Percentiles rank a stretch among this genome's conserved stretches.
Evolutionary conservation across 2,113 vertebrate genomes (phyloP).

Genomic region (Toxotes jaculatrix): DNA sequence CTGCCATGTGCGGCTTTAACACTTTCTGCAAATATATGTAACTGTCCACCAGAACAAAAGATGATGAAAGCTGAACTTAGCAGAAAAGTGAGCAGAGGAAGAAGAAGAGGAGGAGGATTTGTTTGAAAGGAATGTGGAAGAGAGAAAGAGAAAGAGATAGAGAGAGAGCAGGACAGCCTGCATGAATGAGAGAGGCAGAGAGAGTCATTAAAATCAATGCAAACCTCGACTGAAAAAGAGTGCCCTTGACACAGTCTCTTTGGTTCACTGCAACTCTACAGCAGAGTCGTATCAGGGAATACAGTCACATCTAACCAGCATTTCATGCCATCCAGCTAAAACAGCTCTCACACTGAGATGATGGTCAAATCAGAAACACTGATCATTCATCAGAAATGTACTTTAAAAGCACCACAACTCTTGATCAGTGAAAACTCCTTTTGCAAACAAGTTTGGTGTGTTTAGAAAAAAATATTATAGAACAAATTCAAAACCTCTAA

Average conservation of each 20-base stretch:
- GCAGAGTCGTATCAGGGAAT: slow-evolving; percentile 3
- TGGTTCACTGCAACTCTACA: slow-evolving; percentile 38
- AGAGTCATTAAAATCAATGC: slow-evolving; percentile 78
- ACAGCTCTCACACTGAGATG: not conserved
- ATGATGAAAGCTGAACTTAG: not conserved
- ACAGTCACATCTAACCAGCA: slow-evolving; percentile 7
- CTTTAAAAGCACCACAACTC: not conserved
- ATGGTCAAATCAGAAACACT: not conserved
- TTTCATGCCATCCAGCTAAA: not conserved
- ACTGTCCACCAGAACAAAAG: not conserved
- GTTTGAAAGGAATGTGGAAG: slow-evolving; percentile 22
- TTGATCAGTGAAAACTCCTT: not conserved
- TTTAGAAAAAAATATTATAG: not conserved
- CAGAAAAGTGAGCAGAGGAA: slow-evolving; percentile 4
- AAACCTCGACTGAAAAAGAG: slow-evolving; percentile 66
- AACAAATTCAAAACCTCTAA: not conserved
- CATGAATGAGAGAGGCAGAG: slow-evolving; percentile 51
- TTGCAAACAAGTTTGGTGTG: not conserved
- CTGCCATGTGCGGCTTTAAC: not conserved
- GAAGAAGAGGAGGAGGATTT: not conserved
- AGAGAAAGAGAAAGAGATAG: not conserved
- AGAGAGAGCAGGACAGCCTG: slow-evolving; percentile 4
- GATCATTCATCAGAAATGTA: not conserved
- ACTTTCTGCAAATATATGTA: not conserved
- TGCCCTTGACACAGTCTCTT: slow-evolving; percentile 75